A percentile compares a stretch with the other conserved stretches of the same genome.
Conservation (phyloP, 2,888 invertebrate species). For the Nephrotoma appendiculata region DNA sequence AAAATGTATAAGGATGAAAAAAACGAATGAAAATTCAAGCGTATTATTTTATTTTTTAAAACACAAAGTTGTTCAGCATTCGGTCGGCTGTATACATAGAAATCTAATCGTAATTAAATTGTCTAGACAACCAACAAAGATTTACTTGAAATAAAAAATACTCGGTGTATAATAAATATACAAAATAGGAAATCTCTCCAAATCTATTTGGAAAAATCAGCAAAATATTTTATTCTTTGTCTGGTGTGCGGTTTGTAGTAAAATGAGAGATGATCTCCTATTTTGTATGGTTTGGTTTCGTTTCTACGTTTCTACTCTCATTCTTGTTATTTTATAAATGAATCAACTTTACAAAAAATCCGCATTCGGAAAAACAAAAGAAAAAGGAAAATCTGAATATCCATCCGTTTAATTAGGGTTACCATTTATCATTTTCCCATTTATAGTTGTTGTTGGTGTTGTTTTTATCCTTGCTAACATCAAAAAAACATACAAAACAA, state of each 20-base stretch:
- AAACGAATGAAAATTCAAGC: not conserved
- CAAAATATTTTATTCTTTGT: not conserved
- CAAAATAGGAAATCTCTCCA: not conserved
- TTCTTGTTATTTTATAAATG: not conserved
- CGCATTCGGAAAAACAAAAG: not conserved
- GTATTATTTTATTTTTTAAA: not conserved
- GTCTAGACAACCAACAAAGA: not conserved
- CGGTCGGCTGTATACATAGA: not conserved
- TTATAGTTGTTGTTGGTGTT: not conserved
- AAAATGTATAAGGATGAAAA: not conserved
- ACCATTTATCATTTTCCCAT: not conserved
- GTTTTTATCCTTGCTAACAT: not conserved
- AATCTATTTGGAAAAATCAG: not conserved
- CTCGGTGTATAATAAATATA: not conserved
- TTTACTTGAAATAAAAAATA: not conserved
- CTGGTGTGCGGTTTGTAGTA: not conserved
- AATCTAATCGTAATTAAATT: not conserved
- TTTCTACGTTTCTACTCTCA: not conserved
- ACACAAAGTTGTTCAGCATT: not conserved
- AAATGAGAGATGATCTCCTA: not conserved
- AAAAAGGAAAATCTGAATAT: not conserved
- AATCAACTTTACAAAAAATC: not conserved
- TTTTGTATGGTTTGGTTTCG: not conserved
- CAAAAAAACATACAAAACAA: not conserved
- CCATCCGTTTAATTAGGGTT: not conserved